These are phyloP conservation scores for Lanius collurio DNA, from an alignment of 2,113 vertebrate species.

Conservation along the genomic window DNA sequence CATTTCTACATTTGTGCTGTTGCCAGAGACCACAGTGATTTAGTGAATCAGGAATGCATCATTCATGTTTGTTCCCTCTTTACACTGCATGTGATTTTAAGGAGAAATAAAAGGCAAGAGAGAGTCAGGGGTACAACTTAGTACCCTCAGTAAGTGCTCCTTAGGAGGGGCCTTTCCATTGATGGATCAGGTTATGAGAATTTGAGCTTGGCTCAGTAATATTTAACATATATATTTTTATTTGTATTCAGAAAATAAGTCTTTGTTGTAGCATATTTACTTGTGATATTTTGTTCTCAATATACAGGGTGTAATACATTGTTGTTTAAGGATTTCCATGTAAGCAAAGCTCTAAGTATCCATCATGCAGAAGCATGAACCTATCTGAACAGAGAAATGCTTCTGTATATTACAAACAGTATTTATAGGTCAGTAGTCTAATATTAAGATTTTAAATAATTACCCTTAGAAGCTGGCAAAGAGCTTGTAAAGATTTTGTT, in stretches of 20 bases:
- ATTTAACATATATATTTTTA: neutral
- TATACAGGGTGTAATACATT: neutral
- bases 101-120: constrained; percentile 45
- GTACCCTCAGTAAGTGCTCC: neutral
- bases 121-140: neutral
- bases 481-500: neutral
- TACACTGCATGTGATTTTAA: constrained; percentile 33
- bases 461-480: neutral
- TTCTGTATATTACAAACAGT: neutral
- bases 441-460: neutral
- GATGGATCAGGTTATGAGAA: neutral
- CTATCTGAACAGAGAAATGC: neutral
- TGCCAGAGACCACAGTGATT: constrained; percentile 30
- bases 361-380: neutral
- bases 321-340: neutral
- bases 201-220: neutral
- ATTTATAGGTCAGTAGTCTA: neutral
- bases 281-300: neutral
- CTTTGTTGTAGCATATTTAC: neutral
- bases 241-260: neutral
- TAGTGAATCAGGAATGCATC: constrained; percentile 45
- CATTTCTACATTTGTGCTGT: constrained; percentile 37
- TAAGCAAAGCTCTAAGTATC: neutral
- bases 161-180: neutral
- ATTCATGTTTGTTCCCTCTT: constrained; percentile 29